Evolutionary conservation across 1,140 invertebrate species (phyloP).

Genomic region (Trichonephila clavipes): DNA sequence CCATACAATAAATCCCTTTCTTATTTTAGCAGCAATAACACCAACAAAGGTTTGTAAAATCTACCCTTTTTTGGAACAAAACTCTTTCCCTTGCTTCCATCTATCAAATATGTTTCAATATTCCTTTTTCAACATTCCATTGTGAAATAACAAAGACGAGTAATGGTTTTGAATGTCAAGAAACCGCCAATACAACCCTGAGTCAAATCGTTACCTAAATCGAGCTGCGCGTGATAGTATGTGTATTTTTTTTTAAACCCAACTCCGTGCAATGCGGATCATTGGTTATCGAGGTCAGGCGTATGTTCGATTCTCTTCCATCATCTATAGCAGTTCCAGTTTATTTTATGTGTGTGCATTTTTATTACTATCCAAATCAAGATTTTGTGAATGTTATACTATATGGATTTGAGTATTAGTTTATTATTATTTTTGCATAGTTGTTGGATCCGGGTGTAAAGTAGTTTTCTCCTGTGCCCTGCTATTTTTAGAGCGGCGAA

Average conservation of each 20-base stretch:
- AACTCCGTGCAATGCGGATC: background rate
- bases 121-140: too few relatives aligned
- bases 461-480: background rate
- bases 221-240: background rate
- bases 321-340: background rate
- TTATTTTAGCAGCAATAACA: too few relatives aligned
- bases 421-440: background rate
- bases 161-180: background rate
- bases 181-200: background rate
- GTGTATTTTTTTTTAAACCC: background rate
- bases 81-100: too few relatives aligned
- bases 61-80: too few relatives aligned
- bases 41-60: too few relatives aligned
- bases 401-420: background rate
- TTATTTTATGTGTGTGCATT: background rate
- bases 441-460: background rate
- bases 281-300: slow-evolving; percentile 5
- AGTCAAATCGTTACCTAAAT: slow-evolving; percentile 1
- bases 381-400: background rate
- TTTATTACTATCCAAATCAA: background rate
- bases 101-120: too few relatives aligned
- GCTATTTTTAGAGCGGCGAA: background rate
- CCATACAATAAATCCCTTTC: too few relatives aligned
- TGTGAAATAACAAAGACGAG: background rate
- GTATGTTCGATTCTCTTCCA: background rate